A percentile compares a stretch with the other conserved stretches of the same genome.
Evolutionary conservation across 2,888 invertebrate genomes (phyloP).

Genomic region (Diabrotica balteata): DNA sequence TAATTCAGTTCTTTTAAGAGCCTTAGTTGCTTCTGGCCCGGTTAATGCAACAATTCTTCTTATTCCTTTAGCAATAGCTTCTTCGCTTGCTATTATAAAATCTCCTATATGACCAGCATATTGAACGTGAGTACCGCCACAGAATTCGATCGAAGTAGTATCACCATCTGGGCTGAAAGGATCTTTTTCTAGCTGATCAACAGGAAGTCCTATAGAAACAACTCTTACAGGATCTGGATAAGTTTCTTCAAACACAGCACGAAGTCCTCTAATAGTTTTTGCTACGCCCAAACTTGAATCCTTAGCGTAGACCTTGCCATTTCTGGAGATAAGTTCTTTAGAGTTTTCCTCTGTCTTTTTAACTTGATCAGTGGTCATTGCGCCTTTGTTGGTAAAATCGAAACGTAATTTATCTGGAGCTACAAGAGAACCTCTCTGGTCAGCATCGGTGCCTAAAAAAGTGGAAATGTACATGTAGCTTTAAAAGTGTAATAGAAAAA

Average conservation of each 20-base stretch:
- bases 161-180: slow-evolving; percentile 81
- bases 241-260: slow-evolving; percentile 98
- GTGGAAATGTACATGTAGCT: background rate
- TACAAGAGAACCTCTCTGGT: slow-evolving; percentile 96
- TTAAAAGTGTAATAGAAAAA: no score
- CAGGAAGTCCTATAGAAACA: slow-evolving; percentile 88
- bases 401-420: slow-evolving; percentile 96
- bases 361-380: slow-evolving; percentile 88
- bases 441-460: slow-evolving; percentile 77
- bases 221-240: slow-evolving; percentile 97
- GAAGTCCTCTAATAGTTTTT: slow-evolving; percentile 88
- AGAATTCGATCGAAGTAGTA: slow-evolving; percentile 96
- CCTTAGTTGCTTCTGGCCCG: slow-evolving; percentile 91
- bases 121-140: slow-evolving; percentile 96
- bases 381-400: slow-evolving; percentile 95
- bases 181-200: slow-evolving; percentile 87
- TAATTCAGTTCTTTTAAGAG: slow-evolving; percentile 78
- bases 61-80: slow-evolving; percentile 98
- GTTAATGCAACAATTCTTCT: slow-evolving; percentile 96
- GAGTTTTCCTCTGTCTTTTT: slow-evolving; percentile 84
- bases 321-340: slow-evolving; percentile 68
- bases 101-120: slow-evolving; percentile 93
- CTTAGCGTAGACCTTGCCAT: slow-evolving; percentile 79
- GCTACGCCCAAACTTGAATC: slow-evolving; percentile 83
- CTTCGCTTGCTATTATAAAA: slow-evolving; percentile 96